These are phyloP conservation scores for Phengaris alcon DNA, from an alignment of 2,888 invertebrate species.

Conservation along the genomic window DNA sequence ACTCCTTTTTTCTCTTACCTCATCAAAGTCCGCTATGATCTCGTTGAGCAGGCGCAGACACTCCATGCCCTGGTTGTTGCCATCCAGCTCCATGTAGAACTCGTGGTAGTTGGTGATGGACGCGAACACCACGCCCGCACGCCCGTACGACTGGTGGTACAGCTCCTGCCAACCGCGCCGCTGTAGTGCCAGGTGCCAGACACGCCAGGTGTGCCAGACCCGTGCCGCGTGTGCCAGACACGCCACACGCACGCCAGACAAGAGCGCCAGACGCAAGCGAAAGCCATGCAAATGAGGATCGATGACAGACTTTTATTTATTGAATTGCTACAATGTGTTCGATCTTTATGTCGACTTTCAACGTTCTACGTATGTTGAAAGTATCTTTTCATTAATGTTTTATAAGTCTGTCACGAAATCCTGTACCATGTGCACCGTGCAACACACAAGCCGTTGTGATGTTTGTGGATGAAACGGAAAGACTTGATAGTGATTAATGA, in stretches of 20 bases:
- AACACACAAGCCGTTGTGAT: constrained; percentile 17
- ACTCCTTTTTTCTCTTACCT: constrained; percentile 71
- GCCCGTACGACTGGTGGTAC: constrained; percentile 94
- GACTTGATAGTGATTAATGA: neutral
- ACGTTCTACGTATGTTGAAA: neutral
- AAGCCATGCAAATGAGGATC: constrained; percentile 47
- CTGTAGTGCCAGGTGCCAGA: constrained; percentile 24
- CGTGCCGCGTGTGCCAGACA: neutral
- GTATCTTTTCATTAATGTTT: neutral
- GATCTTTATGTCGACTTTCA: no score
- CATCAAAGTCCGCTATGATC: constrained; percentile 96
- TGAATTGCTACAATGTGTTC: constrained; percentile 14
- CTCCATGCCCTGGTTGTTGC: constrained; percentile 94
- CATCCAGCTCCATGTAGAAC: constrained; percentile 95
- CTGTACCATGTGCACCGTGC: constrained; percentile 29
- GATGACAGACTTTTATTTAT: constrained; percentile 42
- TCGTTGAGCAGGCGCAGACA: constrained; percentile 93
- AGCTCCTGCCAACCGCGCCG: constrained; percentile 80
- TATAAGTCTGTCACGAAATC: constrained; percentile 23
- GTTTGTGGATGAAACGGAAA: neutral
- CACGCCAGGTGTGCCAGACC: constrained; percentile 1
- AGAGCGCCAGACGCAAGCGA: constrained; percentile 35
- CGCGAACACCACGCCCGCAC: constrained; percentile 94
- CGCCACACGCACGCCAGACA: constrained; percentile 2
- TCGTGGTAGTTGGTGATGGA: constrained; percentile 96